Base-by-base conservation (phyloP, 2,113 vertebrate species). In the Garra rufa region DNA sequence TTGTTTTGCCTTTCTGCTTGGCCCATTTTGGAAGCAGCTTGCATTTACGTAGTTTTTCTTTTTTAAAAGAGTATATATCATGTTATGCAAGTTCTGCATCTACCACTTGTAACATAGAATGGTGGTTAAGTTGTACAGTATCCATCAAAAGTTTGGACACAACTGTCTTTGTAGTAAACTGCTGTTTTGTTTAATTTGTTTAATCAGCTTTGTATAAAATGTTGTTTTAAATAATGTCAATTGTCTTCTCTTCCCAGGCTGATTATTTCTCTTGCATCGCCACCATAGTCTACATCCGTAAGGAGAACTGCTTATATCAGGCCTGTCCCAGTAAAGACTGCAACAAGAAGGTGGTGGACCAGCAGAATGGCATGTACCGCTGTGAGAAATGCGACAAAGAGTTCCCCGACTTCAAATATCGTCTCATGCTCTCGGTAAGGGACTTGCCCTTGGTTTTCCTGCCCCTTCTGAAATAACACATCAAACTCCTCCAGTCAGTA, bases 281-380 rank as follows among this genome's bases (percentile, higher is more conserved):
- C 2, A 98, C 97, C 0, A 93, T 99, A 8, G 95, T 99, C 65
- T 98, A 96, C 91, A 94, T 99, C 89, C 95, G 96, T 69, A 99
- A 99, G 87, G 98, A 99, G 86, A 98, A 97, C 91, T 99, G 95
- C 83, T 93, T 99, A 89, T 99, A 99, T 93, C 96, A 98, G 93
- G 98, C 98, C 0, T 99, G 98, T 87, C 96, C 96, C 10, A 96
- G 94, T 86, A 95, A 95, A 85, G 97, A 99, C 77, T 99, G 98
- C 94, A 98, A 98, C 88, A 99, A 99, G 88, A 99, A 99, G 90
- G 96, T 99, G 93, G 92, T 99, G 19, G 97, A 99, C 92, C 96
- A 97, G 24, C 96, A 99, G 19, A 99, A 99, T 0, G 98, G 98
- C 28, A 95, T 98, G 83, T 99, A 93, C 86, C 97, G 98, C 74